Evolutionary conservation across 1,140 invertebrate species (phyloP).

Genomic region (Sipha flava): DNA sequence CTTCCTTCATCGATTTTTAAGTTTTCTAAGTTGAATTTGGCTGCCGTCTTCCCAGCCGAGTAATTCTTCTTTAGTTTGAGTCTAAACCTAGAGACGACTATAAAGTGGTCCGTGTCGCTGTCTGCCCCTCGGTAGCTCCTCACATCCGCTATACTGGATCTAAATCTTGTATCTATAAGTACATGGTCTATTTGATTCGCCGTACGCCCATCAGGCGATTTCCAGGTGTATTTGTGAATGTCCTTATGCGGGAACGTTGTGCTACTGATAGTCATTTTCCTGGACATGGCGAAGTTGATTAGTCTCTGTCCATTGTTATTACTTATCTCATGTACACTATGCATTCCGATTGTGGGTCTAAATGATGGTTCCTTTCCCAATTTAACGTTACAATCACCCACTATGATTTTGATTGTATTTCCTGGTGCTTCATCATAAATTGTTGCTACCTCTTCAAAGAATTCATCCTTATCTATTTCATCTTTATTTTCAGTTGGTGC

Average conservation of each 20-base stretch:
- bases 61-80: neutral
- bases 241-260: conserved; percentile 21
- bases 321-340: conserved; percentile 38
- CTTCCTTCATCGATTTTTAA: neutral
- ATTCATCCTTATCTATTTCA: neutral
- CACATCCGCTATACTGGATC: neutral
- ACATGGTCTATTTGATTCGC: neutral
- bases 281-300: conserved; percentile 33
- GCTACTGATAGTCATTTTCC: conserved; percentile 34
- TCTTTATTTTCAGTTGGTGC: neutral
- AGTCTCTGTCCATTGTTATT: conserved; percentile 37
- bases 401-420: neutral
- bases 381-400: neutral
- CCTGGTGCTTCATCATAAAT: neutral
- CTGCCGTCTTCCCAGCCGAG: neutral
- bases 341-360: conserved; percentile 38
- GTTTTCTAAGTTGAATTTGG: neutral
- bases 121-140: neutral
- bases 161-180: neutral
- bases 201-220: neutral
- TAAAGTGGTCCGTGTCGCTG: neutral
- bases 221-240: conserved; percentile 30
- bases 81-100: neutral
- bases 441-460: neutral
- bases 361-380: neutral